Evolutionary conservation across 2,113 vertebrate species (phyloP).

Genomic region (Passer domesticus): DNA sequence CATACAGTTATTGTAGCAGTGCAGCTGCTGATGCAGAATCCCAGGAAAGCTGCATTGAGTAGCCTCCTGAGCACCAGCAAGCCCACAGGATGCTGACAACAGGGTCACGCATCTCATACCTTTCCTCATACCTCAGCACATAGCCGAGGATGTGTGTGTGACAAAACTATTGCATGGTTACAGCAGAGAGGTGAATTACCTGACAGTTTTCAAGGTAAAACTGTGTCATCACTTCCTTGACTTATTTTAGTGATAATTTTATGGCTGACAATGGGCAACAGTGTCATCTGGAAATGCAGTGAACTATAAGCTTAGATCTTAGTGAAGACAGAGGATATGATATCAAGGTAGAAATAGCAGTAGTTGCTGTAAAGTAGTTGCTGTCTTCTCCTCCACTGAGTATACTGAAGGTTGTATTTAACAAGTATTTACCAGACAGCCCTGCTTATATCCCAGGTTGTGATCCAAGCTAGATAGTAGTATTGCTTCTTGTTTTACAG

Average conservation of each 20-base stretch:
- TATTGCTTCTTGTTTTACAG: neutral
- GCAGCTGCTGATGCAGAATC: neutral
- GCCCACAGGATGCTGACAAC: neutral
- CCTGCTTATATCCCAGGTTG: neutral
- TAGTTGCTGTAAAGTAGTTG: neutral
- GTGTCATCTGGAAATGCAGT: neutral
- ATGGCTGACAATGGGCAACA: neutral
- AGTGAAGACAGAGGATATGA: neutral
- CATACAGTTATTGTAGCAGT: neutral
- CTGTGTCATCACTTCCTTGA: neutral
- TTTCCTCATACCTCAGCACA: neutral
- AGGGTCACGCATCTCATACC: accelerated
- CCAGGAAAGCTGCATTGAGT: neutral
- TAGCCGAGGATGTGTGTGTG: neutral
- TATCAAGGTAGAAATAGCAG: neutral
- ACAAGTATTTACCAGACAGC: neutral
- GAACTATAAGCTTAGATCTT: neutral
- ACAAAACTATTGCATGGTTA: neutral
- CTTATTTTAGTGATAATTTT: neutral
- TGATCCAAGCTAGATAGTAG: neutral
- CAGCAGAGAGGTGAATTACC: neutral
- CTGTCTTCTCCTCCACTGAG: neutral
- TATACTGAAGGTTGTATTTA: neutral
- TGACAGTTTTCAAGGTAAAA: neutral
- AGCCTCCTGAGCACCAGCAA: neutral